Conservation (phyloP, 2,113 vertebrate genomes). For the Silurus glanis region DNA sequence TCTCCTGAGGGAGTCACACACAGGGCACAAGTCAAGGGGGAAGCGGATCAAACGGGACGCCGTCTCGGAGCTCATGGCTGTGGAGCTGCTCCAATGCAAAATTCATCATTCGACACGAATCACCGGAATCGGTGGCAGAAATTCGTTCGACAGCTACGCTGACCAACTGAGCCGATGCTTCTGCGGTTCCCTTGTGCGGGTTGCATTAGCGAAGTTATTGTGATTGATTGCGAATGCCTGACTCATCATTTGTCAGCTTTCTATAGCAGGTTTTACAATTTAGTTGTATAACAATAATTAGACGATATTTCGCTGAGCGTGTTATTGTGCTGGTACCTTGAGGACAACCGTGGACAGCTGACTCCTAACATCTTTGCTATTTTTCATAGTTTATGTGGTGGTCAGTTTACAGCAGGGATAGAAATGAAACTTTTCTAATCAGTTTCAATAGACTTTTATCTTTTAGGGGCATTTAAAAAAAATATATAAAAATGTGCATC, state of each 20-base stretch:
- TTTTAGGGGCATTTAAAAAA: too few species aligned
- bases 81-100: not conserved
- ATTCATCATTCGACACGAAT: not conserved
- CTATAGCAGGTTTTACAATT: not conserved
- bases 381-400: too few species aligned
- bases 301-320: too few species aligned
- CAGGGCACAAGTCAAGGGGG: not conserved
- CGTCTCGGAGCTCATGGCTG: not conserved
- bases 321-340: too few species aligned
- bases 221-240: not conserved
- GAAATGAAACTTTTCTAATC: too few species aligned
- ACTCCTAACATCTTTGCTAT: too few species aligned
- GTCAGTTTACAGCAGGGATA: too few species aligned
- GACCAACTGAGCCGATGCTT: not conserved
- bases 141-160: not conserved
- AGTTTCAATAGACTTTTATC: too few species aligned
- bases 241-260: not conserved
- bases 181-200: not conserved
- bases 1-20: conserved; percentile 76
- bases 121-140: not conserved
- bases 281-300: too few species aligned
- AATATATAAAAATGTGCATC: too few species aligned
- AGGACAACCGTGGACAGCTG: too few species aligned
- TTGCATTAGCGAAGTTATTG: not conserved
- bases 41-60: conserved; percentile 12